Evolutionary conservation across 1,140 invertebrate species (phyloP).

Genomic region (Ceratitis capitata): DNA sequence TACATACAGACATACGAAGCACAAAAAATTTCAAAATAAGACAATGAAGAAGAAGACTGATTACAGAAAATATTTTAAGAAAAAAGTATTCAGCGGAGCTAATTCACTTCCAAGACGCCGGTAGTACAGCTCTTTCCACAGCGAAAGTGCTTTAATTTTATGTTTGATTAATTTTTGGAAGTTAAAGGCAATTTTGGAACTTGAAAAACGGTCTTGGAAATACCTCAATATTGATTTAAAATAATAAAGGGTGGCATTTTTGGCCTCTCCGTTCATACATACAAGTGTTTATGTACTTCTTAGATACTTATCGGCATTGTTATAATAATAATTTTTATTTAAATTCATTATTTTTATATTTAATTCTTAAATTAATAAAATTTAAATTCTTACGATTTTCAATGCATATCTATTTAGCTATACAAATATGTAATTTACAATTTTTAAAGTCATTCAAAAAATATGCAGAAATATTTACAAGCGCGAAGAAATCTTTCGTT

Average conservation of each 20-base stretch:
- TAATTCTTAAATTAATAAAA: not conserved
- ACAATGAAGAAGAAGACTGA: too few relatives aligned
- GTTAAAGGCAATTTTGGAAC: too few relatives aligned
- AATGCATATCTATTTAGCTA: constrained; percentile 1
- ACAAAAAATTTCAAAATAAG: not conserved
- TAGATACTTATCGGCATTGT: not conserved
- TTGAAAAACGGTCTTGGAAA: too few relatives aligned
- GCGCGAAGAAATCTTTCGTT: not conserved
- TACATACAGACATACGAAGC: not conserved
- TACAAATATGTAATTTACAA: constrained; percentile 34
- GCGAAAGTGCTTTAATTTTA: not conserved
- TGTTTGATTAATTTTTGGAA: too few relatives aligned
- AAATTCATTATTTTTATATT: not conserved
- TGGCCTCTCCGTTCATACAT: not conserved
- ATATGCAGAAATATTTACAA: constrained; percentile 16
- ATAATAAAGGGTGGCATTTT: too few relatives aligned
- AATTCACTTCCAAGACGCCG: not conserved
- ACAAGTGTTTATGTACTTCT: not conserved
- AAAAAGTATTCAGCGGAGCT: too few relatives aligned
- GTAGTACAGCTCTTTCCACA: not conserved
- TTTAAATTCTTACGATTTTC: not conserved
- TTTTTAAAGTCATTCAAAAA: not conserved
- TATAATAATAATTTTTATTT: not conserved
- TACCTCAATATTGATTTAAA: too few relatives aligned
- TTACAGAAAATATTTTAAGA: too few relatives aligned